Conservation (phyloP, 1,140 invertebrate genomes). For the Ceratosolen fusciceps region DNA sequence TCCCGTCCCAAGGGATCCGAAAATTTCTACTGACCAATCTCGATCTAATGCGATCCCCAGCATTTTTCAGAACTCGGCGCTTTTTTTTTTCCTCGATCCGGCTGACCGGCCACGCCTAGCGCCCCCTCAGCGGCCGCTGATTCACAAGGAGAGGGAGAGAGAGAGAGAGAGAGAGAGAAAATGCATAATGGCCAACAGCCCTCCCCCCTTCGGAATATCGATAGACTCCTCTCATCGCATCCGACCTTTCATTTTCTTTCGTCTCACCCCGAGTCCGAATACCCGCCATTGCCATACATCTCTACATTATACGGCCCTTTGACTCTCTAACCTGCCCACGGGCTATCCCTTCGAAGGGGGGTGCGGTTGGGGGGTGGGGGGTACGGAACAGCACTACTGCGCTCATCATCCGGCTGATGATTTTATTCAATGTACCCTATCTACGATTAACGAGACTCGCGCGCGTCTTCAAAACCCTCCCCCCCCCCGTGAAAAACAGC, state of each 20-base stretch:
- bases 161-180: too few species aligned
- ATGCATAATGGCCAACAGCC: background rate
- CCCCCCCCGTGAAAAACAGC: too few species aligned
- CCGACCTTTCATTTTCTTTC: background rate
- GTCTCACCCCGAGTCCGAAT: background rate
- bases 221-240: background rate
- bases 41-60: background rate
- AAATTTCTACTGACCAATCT: background rate
- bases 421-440: slow-evolving; percentile 4
- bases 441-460: background rate
- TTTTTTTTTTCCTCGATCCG: too few species aligned
- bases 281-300: slow-evolving; percentile 5
- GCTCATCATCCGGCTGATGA: too few species aligned
- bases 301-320: background rate
- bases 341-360: too few species aligned
- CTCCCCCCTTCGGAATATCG: background rate
- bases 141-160: too few species aligned
- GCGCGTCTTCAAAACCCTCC: too few species aligned
- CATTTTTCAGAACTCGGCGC: slow-evolving; percentile 1
- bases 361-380: too few species aligned
- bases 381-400: too few species aligned
- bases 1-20: slow-evolving; percentile 3
- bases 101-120: too few species aligned
- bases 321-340: background rate
- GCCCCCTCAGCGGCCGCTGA: too few species aligned